Percentiles rank a stretch among this genome's conserved stretches.
phyloP scores from a whole-genome alignment of 2,888 invertebrate species.

The Allacma fusca region DNA sequence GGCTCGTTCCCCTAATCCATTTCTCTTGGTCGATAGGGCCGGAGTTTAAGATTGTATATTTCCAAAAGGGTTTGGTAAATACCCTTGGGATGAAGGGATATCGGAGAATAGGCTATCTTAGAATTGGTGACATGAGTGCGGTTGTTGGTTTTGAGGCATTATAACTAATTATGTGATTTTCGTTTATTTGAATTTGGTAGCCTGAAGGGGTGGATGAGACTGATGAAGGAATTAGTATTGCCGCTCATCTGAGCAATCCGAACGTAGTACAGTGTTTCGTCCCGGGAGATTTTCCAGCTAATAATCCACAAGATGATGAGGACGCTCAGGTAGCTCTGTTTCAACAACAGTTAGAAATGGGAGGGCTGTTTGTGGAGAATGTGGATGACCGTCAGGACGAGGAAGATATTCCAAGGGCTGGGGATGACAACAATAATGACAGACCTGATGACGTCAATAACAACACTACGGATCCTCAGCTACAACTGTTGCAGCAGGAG shows the following conservation, averaged over 20 bases:
- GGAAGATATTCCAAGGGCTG: conserved; percentile 36
- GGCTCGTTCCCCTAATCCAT: no score
- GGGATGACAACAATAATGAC: conserved; percentile 61
- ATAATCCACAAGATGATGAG: conserved; percentile 24
- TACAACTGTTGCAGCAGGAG: conserved; percentile 56
- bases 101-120: neutral
- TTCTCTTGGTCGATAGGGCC: no score
- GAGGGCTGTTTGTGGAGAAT: neutral
- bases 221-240: conserved; percentile 56
- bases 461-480: conserved; percentile 59
- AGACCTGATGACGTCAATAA: conserved; percentile 60
- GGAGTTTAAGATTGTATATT: neutral
- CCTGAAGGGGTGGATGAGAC: conserved; percentile 52
- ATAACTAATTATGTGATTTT: conserved; percentile 1
- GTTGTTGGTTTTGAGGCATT: no score
- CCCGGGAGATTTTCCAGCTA: conserved; percentile 17
- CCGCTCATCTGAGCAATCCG: conserved; percentile 42
- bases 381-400: conserved; percentile 2
- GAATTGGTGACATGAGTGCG: no score
- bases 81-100: neutral
- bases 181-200: conserved; percentile 41
- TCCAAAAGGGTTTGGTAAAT: neutral
- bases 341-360: conserved; percentile 19
- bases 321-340: neutral
- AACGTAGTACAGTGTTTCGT: conserved; percentile 29